These are phyloP conservation scores for Arrhamphus sclerolepis DNA, from an alignment of 2,797 vertebrate genomes.

Conservation along the genomic window DNA sequence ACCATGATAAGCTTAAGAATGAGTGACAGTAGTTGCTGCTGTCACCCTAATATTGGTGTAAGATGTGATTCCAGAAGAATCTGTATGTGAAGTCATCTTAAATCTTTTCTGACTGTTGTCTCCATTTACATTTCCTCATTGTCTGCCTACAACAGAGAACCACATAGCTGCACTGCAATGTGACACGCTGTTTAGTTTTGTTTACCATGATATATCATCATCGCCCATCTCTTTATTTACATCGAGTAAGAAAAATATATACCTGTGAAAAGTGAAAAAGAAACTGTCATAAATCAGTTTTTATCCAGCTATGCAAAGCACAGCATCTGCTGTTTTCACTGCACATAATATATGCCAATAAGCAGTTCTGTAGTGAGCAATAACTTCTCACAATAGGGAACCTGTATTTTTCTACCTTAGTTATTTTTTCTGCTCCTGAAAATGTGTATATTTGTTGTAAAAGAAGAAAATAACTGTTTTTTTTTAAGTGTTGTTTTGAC, in stretches of 20 bases:
- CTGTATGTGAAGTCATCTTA: constrained; percentile 27
- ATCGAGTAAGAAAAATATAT: constrained; percentile 25
- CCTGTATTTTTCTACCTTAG: neutral
- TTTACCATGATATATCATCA: constrained; percentile 46
- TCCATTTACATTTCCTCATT: constrained; percentile 27
- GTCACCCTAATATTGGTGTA: constrained; percentile 54
- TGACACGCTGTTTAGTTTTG: constrained; percentile 36
- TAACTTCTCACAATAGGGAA: neutral
- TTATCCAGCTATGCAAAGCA: constrained; percentile 10
- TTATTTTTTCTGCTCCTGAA: neutral
- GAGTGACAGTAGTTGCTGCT: constrained; percentile 50
- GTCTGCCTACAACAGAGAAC: constrained; percentile 18
- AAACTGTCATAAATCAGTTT: neutral
- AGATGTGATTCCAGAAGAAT: constrained; percentile 28
- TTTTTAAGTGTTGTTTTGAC: no score
- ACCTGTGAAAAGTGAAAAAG: constrained; percentile 5
- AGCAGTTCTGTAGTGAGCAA: constrained; percentile 1
- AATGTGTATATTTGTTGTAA: neutral
- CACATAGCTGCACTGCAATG: constrained; percentile 31
- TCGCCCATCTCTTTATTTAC: constrained; percentile 9
- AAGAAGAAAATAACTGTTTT: neutral
- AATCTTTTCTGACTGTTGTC: constrained; percentile 22
- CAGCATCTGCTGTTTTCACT: constrained; percentile 6
- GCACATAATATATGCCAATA: neutral
- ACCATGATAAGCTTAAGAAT: constrained; percentile 35